Conservation (phyloP, 2,797 vertebrate species). For the Anolis apletophallus region DNA sequence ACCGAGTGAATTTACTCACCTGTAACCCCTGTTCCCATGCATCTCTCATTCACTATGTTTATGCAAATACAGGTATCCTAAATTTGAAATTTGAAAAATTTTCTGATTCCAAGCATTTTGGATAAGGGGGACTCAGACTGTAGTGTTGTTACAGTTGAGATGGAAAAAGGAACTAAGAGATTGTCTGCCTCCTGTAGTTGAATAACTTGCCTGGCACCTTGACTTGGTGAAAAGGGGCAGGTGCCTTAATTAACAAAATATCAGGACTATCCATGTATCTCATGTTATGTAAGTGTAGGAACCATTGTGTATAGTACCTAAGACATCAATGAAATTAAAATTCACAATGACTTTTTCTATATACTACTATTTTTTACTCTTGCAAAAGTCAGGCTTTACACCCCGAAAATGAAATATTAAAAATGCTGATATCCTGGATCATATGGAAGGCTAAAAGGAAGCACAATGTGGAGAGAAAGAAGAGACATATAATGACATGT, state of each 20-base stretch:
- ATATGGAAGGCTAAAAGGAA: background rate
- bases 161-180: background rate
- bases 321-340: background rate
- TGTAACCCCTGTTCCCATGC: too few relatives aligned
- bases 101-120: too few relatives aligned
- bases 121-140: too few relatives aligned
- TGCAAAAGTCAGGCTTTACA: background rate
- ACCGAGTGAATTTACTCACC: too few relatives aligned
- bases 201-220: background rate
- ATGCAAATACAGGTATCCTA: too few relatives aligned
- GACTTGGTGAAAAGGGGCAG: background rate
- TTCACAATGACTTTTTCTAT: background rate
- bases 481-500: constrained; percentile 1
- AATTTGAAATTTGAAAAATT: too few relatives aligned
- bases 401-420: too few relatives aligned
- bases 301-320: too few relatives aligned
- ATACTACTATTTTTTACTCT: background rate
- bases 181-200: background rate
- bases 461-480: background rate
- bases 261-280: background rate
- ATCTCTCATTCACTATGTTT: too few relatives aligned
- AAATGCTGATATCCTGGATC: rapidly evolving
- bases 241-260: background rate
- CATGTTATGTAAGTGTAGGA: background rate
- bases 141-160: background rate